Evolutionary conservation across 2,888 invertebrate genomes (phyloP).

Genomic region (Drosophila conformis): DNA sequence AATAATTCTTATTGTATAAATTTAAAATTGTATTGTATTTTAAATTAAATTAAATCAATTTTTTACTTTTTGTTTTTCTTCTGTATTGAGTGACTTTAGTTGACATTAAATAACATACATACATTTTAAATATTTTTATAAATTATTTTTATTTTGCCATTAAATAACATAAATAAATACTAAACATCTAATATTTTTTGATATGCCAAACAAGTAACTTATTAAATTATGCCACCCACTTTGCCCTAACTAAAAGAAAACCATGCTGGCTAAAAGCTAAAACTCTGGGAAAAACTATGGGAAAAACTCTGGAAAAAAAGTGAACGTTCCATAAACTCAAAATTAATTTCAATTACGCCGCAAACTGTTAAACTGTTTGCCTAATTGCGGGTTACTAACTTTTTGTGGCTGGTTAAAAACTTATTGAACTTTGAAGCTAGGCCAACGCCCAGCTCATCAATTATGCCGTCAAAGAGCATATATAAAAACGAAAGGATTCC

Average conservation of each 20-base stretch:
- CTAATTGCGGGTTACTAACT: conserved; percentile 61
- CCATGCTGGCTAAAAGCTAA: not conserved
- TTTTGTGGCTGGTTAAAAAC: conserved; percentile 35
- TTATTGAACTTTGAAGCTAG: conserved; percentile 54
- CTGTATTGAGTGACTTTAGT: not conserved
- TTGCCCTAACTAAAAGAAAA: not conserved
- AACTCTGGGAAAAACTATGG: not conserved
- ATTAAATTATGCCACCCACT: not conserved
- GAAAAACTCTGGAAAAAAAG: not conserved
- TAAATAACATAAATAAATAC: not conserved
- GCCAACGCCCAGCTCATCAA: conserved; percentile 60
- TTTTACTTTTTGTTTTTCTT: not conserved
- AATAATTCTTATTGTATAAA: not conserved
- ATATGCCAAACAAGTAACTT: not conserved
- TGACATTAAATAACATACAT: not conserved
- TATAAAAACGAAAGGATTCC: conserved; percentile 53
- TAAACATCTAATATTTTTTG: not conserved
- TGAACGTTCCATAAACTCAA: conserved; percentile 23
- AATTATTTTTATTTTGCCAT: not conserved
- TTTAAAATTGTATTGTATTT: not conserved
- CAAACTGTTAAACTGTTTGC: conserved; percentile 43
- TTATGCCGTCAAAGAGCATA: conserved; percentile 45
- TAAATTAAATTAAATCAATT: not conserved
- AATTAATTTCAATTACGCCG: conserved; percentile 57
- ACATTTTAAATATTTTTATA: too few relatives aligned